A percentile compares a stretch with the other conserved stretches of the same genome.
Conservation (phyloP, 2,888 invertebrate genomes). For the Tubiluchus corallicola region DNA sequence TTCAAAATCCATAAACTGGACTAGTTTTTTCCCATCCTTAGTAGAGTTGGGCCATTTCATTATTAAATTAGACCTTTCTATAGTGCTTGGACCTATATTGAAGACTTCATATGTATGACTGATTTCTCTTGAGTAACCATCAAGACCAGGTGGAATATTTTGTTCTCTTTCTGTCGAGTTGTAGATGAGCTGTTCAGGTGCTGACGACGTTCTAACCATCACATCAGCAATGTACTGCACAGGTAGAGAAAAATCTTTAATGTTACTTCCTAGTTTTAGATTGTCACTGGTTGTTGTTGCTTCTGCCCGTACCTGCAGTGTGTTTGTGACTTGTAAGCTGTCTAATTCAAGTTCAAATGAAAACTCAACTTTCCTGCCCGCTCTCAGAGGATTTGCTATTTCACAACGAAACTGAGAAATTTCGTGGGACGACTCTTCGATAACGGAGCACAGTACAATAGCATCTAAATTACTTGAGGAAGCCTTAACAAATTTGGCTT, state of each 20-base stretch:
- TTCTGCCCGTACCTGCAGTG: background rate
- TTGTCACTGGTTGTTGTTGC: background rate
- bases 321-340: background rate
- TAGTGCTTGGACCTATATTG: background rate
- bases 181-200: background rate
- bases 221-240: background rate
- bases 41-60: background rate
- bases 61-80: background rate
- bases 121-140: background rate
- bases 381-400: background rate
- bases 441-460: background rate
- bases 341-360: background rate
- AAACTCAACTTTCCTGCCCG: background rate
- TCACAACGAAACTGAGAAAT: background rate
- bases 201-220: background rate
- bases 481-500: background rate
- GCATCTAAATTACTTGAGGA: background rate
- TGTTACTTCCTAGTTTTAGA: background rate
- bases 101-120: background rate
- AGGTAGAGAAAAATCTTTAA: background rate
- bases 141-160: background rate
- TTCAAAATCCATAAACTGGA: no score
- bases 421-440: background rate
- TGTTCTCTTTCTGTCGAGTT: background rate
- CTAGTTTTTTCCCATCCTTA: no score